These are phyloP conservation scores for Monopis laevigella DNA, from an alignment of 2,888 invertebrate genomes.

Conservation along the genomic window DNA sequence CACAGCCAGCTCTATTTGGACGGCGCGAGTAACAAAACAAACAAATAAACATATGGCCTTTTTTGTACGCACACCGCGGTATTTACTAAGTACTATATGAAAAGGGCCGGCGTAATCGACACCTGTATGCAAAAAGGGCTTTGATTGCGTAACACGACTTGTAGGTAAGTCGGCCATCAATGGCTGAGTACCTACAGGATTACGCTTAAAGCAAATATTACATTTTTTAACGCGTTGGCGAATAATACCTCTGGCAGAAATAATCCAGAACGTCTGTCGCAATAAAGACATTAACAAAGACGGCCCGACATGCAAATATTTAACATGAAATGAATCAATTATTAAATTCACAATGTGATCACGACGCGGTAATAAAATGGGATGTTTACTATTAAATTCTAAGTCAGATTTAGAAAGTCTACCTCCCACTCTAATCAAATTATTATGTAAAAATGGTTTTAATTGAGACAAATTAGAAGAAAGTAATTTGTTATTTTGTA, in stretches of 20 bases:
- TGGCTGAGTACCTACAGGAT: neutral
- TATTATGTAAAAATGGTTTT: too few species aligned
- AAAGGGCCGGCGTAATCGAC: neutral
- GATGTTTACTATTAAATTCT: neutral
- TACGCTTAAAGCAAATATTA: neutral
- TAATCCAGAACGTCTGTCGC: neutral
- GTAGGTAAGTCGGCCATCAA: neutral
- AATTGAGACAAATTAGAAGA: too few species aligned
- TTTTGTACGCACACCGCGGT: neutral
- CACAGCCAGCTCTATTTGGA: neutral
- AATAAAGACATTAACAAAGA: neutral
- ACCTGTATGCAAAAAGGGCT: neutral
- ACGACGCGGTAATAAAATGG: neutral
- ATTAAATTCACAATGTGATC: neutral
- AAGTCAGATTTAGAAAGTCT: neutral
- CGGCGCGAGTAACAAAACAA: neutral
- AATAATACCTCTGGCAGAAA: neutral
- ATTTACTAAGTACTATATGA: neutral
- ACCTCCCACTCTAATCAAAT: neutral
- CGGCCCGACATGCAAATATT: neutral
- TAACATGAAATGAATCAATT: neutral
- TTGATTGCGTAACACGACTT: neutral
- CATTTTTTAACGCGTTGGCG: neutral
- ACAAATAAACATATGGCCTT: neutral
- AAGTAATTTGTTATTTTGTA: too few species aligned